Evolutionary conservation across 2,888 invertebrate genomes (phyloP).

Genomic region (Lutraria lutraria): DNA sequence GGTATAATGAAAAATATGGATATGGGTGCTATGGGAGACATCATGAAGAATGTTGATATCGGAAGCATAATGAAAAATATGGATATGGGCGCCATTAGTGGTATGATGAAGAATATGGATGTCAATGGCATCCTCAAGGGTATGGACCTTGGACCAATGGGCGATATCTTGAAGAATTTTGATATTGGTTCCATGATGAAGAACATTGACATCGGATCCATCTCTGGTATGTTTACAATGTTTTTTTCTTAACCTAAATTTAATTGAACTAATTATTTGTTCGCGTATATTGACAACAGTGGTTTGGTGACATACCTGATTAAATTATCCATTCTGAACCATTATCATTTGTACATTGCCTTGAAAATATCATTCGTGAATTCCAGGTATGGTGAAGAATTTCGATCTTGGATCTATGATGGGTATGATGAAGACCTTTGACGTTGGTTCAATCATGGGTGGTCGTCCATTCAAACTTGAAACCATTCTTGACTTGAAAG

Average conservation of each 20-base stretch:
- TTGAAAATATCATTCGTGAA: neutral
- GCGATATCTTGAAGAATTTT: slow-evolving; percentile 48
- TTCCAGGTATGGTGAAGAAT: slow-evolving; percentile 58
- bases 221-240: slow-evolving; percentile 31
- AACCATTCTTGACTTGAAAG: slow-evolving; percentile 38
- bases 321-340: neutral
- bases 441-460: slow-evolving; percentile 40
- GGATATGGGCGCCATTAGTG: slow-evolving; percentile 59
- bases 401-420: slow-evolving; percentile 57
- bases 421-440: slow-evolving; percentile 53
- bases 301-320: neutral
- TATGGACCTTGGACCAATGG: slow-evolving; percentile 46
- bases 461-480: slow-evolving; percentile 38
- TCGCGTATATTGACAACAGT: too few species aligned
- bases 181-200: slow-evolving; percentile 57
- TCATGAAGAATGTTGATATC: slow-evolving; percentile 59
- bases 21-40: slow-evolving; percentile 39
- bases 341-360: neutral
- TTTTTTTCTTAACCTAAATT: too few species aligned
- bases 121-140: slow-evolving; percentile 43
- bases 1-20: slow-evolving; percentile 56
- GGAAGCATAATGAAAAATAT: slow-evolving; percentile 61
- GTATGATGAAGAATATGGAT: slow-evolving; percentile 57
- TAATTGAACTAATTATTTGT: too few species aligned
- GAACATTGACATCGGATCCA: slow-evolving; percentile 50